phyloP scores from a whole-genome alignment of 2,113 vertebrate genomes.

The Callocephalon fimbriatum region DNA sequence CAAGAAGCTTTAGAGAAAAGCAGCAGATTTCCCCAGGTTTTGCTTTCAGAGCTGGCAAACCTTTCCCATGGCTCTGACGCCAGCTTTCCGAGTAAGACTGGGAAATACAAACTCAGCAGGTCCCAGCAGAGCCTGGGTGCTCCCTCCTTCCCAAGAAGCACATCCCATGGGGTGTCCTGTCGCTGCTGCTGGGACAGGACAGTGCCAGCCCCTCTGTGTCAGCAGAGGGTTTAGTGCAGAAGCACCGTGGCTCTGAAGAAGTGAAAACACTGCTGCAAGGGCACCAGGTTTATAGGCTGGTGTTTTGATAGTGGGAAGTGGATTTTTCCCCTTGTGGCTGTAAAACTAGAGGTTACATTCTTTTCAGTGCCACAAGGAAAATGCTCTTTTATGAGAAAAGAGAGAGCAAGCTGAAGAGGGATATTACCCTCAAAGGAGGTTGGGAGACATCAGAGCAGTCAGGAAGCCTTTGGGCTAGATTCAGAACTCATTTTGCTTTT shows the following conservation, averaged over 20 bases:
- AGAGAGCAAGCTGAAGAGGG: neutral
- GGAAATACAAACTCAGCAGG: neutral
- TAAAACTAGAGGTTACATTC: neutral
- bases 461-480: neutral
- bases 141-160: neutral
- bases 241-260: neutral
- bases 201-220: neutral
- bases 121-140: neutral
- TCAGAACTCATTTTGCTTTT: neutral
- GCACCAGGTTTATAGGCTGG: neutral
- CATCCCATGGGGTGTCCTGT: neutral
- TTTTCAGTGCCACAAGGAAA: neutral
- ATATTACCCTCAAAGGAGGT: neutral
- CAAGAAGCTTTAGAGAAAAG: neutral
- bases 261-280: neutral
- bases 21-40: neutral
- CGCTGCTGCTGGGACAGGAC: neutral
- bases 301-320: neutral
- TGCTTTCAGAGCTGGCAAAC: neutral
- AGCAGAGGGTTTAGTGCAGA: neutral
- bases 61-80: neutral
- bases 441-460: rapidly evolving
- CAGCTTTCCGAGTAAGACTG: neutral
- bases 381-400: neutral
- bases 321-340: neutral